Conservation (phyloP, 2,888 invertebrate species). For the Parnassius mnemosyne region DNA sequence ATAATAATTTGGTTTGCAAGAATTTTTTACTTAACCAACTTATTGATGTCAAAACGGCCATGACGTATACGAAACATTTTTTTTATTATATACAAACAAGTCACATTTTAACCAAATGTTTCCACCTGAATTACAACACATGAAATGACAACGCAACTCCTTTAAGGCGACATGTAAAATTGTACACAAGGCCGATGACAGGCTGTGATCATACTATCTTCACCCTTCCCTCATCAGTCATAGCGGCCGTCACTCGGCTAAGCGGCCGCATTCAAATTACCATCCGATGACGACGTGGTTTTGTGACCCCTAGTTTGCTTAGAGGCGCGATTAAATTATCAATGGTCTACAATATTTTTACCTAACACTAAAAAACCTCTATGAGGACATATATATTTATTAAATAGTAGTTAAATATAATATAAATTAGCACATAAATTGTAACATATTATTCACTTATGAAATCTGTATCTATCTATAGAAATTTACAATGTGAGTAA, state of each 20-base stretch:
- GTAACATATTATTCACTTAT: no score
- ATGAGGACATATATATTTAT: conserved; percentile 1
- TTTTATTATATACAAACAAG: no score
- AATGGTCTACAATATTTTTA: neutral
- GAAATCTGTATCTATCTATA: no score
- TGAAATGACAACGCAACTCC: conserved; percentile 42
- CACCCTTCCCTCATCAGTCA: conserved; percentile 80
- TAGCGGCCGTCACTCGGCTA: conserved; percentile 70
- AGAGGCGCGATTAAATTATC: conserved; percentile 44
- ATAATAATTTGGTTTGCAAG: no score
- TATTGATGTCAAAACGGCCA: no score
- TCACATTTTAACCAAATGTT: neutral
- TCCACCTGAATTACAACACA: conserved; percentile 26
- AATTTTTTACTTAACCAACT: no score
- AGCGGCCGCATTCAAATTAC: conserved; percentile 80
- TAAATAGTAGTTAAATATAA: no score
- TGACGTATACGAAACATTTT: no score
- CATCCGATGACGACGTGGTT: conserved; percentile 77
- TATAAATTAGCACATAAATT: no score
- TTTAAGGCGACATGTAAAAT: conserved; percentile 59
- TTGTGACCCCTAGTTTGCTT: conserved; percentile 72
- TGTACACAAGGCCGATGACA: conserved; percentile 66
- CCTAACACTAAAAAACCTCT: conserved; percentile 9
- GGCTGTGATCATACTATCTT: conserved; percentile 69
- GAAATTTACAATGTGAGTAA: no score